Percentiles rank a stretch among this genome's conserved stretches.
Evolutionary conservation across 2,113 vertebrate species (phyloP).

Genomic region (Bettongia penicillata): DNA sequence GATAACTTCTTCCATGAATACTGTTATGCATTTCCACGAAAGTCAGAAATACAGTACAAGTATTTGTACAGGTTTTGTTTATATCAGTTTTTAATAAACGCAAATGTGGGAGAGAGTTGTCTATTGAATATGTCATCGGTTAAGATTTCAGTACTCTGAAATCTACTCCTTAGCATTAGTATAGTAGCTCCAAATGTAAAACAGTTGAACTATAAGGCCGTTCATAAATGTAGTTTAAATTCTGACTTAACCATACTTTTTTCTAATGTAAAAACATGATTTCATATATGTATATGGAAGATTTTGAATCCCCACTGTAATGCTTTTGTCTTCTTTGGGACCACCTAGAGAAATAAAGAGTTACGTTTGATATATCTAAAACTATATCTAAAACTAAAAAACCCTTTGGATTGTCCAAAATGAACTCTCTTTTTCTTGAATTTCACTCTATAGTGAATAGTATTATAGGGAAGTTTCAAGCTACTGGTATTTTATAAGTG

Average conservation of each 20-base stretch:
- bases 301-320: constrained; percentile 13
- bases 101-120: constrained; percentile 57
- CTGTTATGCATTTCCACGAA: constrained; percentile 54
- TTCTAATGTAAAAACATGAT: constrained; percentile 35
- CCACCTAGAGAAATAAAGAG: background rate
- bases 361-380: constrained; percentile 30
- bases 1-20: constrained; percentile 84
- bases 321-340: constrained; percentile 36
- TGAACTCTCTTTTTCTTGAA: background rate
- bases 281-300: background rate
- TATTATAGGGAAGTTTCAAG: background rate
- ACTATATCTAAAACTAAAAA: constrained; percentile 16
- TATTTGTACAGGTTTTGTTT: constrained; percentile 78
- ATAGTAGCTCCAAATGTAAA: background rate
- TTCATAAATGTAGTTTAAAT: constrained; percentile 23
- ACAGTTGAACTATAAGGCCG: background rate
- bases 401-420: constrained; percentile 2
- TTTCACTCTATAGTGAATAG: constrained; percentile 22
- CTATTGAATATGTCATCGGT: constrained; percentile 49
- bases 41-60: too few relatives aligned
- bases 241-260: background rate
- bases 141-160: constrained; percentile 25
- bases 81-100: background rate
- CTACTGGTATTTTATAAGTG: background rate
- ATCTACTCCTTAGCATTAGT: background rate